Evolutionary conservation across 2,113 vertebrate genomes (phyloP).

Genomic region (Hemibagrus wyckioides): DNA sequence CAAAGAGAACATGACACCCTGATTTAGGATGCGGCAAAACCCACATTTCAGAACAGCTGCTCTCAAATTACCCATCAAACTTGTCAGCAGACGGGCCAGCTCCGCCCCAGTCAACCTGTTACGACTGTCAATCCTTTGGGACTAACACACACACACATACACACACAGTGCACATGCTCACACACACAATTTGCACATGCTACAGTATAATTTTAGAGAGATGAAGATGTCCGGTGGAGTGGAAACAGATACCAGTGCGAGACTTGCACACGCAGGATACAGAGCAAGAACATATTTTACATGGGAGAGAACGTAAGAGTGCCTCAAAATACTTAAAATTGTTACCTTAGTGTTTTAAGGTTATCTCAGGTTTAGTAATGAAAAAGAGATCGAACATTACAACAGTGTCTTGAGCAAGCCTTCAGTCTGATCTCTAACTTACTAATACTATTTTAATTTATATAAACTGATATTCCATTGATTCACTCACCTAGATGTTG

Average conservation of each 20-base stretch:
- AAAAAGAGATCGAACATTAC: neutral
- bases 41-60: slow-evolving; percentile 52
- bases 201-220: neutral
- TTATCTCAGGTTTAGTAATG: neutral
- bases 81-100: slow-evolving; percentile 31
- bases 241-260: neutral
- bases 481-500: neutral
- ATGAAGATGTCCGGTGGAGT: slow-evolving; percentile 1
- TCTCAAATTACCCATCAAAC: slow-evolving; percentile 55
- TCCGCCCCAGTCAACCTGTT: slow-evolving; percentile 37
- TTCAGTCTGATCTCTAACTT: neutral
- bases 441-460: too few relatives aligned
- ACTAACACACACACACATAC: slow-evolving; percentile 7
- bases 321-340: neutral
- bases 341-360: neutral
- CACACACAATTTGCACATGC: slow-evolving; percentile 13
- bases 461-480: neutral
- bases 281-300: too few relatives aligned
- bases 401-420: neutral
- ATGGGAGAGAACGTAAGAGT: neutral
- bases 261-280: neutral
- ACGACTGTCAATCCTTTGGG: slow-evolving; percentile 24
- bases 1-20: slow-evolving; percentile 49
- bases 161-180: slow-evolving; percentile 2
- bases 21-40: slow-evolving; percentile 49